These are phyloP conservation scores for Pinctada fucata DNA, from an alignment of 2,888 invertebrate genomes.

Conservation along the genomic window DNA sequence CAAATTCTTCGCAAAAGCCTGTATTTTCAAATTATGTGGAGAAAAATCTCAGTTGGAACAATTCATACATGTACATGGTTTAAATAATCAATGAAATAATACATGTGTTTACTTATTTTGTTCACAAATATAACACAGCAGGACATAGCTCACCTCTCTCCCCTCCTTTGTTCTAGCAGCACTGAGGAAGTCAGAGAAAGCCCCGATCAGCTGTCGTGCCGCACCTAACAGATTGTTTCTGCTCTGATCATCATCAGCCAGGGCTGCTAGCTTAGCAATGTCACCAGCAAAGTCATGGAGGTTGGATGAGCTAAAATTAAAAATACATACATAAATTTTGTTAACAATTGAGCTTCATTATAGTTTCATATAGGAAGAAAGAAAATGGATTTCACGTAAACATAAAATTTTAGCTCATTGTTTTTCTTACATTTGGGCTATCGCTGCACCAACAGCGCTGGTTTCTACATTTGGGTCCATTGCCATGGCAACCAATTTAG, in stretches of 20 bases:
- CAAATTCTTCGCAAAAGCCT: no score
- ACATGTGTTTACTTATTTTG: no score
- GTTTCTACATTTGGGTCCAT: not conserved
- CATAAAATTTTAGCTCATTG: no score
- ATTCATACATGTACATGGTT: no score
- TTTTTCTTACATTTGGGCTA: not conserved
- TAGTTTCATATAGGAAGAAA: no score
- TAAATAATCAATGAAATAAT: no score
- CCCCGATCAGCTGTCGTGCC: not conserved
- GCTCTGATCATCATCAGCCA: not conserved
- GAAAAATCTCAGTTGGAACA: no score
- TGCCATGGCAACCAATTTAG: not conserved
- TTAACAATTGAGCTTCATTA: no score
- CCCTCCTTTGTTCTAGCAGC: not conserved
- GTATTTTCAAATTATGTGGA: no score
- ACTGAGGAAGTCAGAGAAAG: not conserved
- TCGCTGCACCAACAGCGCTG: not conserved
- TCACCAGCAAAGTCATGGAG: not conserved
- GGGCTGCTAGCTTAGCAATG: not conserved
- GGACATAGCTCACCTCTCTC: not conserved
- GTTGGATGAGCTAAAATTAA: not conserved
- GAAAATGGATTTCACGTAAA: no score
- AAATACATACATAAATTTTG: not conserved
- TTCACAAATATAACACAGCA: no score
- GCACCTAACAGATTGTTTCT: not conserved